A percentile compares a stretch with the other conserved stretches of the same genome.
These are phyloP conservation scores for Penaeus monodon DNA, from an alignment of 2,888 invertebrate genomes.

Conservation along the genomic window DNA sequence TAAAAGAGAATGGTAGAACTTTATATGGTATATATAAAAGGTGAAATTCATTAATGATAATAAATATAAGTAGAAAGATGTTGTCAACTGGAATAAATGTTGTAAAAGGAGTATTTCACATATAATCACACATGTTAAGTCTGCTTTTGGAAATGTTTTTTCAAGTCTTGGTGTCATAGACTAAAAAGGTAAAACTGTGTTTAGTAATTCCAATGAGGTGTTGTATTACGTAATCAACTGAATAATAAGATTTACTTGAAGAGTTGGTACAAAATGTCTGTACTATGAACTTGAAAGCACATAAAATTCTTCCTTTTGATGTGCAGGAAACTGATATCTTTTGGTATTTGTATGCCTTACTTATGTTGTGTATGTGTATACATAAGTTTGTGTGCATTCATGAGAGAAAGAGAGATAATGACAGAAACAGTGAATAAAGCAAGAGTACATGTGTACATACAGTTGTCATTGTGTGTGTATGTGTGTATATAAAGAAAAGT, in stretches of 20 bases:
- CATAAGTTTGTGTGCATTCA: no score
- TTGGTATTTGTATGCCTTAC: no score
- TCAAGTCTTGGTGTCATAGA: background rate
- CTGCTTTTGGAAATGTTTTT: background rate
- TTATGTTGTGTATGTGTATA: no score
- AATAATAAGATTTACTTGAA: background rate
- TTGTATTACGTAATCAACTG: background rate
- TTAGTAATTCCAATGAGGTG: background rate
- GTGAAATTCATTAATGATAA: no score
- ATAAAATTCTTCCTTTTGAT: background rate
- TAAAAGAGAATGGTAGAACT: background rate
- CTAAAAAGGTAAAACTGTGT: background rate
- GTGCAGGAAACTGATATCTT: no score
- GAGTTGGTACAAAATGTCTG: conserved; percentile 1
- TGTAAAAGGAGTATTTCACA: conserved; percentile 1
- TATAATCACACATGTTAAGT: background rate
- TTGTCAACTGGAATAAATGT: background rate
- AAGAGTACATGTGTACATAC: no score
- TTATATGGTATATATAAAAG: no score
- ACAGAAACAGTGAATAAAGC: no score
- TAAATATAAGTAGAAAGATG: background rate
- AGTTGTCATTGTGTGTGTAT: no score
- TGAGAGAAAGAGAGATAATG: no score
- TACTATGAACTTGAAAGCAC: background rate
- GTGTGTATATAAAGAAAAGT: no score